Percentiles rank a stretch among this genome's conserved stretches.
Evolutionary conservation across 2,113 vertebrate genomes (phyloP).

Genomic region (western clawed frog (Xenopus tropicalis)): UCB_Xtro_10.0 CM004447.2:31343001-31343500

Average conservation of each 20-base stretch:
- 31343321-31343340: slow-evolving; percentile 31
- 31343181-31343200: background rate
- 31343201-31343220: slow-evolving; percentile 18
- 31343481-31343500: slow-evolving; percentile 20
- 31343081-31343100: no score
- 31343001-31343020: no score
- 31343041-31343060: no score
- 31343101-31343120: background rate
- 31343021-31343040: no score
- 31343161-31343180: background rate
- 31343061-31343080: no score
- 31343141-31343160: background rate
- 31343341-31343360: slow-evolving; percentile 42
- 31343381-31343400: slow-evolving; percentile 43
- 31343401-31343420: slow-evolving; percentile 44
- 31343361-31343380: slow-evolving; percentile 45
- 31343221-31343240: slow-evolving; percentile 9
- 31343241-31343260: background rate
- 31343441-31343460: slow-evolving; percentile 38
- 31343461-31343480: slow-evolving; percentile 31
- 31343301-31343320: slow-evolving; percentile 32
- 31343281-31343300: slow-evolving; percentile 23
- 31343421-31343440: slow-evolving; percentile 44
- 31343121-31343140: background rate
- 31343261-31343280: slow-evolving; percentile 21